A percentile compares a stretch with the other conserved stretches of the same genome.
Evolutionary conservation across 2,113 vertebrate genomes (phyloP).

Genomic region (Triplophysa tibetana): DNA sequence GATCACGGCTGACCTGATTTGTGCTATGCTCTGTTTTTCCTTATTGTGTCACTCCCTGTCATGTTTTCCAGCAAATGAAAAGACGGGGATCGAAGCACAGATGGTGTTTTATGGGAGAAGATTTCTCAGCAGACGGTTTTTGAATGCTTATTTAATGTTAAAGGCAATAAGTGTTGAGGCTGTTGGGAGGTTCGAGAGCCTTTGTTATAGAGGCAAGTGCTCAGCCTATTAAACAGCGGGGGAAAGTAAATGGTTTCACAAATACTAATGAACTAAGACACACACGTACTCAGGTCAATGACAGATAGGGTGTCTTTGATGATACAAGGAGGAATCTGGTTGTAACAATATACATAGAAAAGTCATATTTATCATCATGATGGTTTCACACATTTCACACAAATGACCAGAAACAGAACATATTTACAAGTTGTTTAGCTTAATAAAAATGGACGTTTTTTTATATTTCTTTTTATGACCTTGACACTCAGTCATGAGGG

Average conservation of each 20-base stretch:
- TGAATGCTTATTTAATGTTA: slow-evolving; percentile 71
- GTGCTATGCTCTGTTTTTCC: slow-evolving; percentile 43
- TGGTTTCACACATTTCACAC: no score
- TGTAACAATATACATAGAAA: no score
- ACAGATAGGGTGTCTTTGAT: no score
- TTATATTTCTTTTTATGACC: no score
- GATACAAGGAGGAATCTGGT: no score
- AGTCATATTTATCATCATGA: no score
- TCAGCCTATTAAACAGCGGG: slow-evolving; percentile 60
- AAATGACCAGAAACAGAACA: no score
- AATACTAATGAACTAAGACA: slow-evolving; percentile 2
- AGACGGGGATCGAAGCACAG: slow-evolving; percentile 59
- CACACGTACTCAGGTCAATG: neutral
- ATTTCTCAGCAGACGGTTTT: slow-evolving; percentile 68
- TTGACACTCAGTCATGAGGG: no score
- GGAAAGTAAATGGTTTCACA: slow-evolving; percentile 8
- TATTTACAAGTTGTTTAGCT: no score
- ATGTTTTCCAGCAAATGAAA: slow-evolving; percentile 56
- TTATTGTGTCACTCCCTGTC: slow-evolving; percentile 47
- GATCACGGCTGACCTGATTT: slow-evolving; percentile 62
- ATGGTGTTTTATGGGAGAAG: slow-evolving; percentile 67
- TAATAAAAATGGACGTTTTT: no score
- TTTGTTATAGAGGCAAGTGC: slow-evolving; percentile 60
- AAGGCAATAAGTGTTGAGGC: slow-evolving; percentile 60
- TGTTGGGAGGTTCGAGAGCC: slow-evolving; percentile 49